These are phyloP conservation scores for Neopelma chrysocephalum DNA, from an alignment of 2,797 vertebrate species.

Conservation along the genomic window DNA sequence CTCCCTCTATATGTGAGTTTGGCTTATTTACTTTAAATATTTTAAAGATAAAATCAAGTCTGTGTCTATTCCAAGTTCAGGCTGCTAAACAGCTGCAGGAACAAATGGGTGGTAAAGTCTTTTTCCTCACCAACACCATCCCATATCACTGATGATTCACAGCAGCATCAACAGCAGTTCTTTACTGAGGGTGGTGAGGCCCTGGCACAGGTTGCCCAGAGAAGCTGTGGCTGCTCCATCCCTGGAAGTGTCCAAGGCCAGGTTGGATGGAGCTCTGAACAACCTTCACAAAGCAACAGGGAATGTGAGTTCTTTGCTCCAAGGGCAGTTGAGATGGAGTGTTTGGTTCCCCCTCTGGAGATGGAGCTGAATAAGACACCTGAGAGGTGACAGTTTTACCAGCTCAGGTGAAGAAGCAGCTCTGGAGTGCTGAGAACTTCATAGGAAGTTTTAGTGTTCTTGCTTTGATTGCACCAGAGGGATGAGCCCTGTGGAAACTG, in stretches of 20 bases:
- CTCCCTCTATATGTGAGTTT: fast-evolving
- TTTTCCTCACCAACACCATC: not conserved
- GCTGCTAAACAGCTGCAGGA: not conserved
- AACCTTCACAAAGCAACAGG: not conserved
- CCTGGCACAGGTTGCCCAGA: not conserved
- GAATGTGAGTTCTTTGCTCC: not conserved
- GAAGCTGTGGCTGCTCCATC: too few relatives aligned
- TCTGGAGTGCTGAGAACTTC: not conserved
- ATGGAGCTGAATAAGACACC: not conserved
- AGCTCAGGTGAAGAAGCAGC: not conserved
- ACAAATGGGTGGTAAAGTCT: not conserved
- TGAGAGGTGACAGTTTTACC: not conserved
- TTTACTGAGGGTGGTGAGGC: not conserved
- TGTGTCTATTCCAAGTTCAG: not conserved
- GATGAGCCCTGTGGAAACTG: not conserved
- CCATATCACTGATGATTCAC: not conserved
- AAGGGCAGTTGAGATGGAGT: not conserved
- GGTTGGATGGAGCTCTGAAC: fast-evolving
- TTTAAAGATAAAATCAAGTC: not conserved
- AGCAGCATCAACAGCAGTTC: not conserved
- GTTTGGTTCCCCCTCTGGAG: slow-evolving; percentile 1
- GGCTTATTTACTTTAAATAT: not conserved
- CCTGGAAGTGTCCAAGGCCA: fast-evolving
- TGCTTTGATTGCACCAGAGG: not conserved
- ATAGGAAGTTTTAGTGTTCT: not conserved